Conservation (phyloP, 2,888 invertebrate species). For the Physocephala rufipes region DNA sequence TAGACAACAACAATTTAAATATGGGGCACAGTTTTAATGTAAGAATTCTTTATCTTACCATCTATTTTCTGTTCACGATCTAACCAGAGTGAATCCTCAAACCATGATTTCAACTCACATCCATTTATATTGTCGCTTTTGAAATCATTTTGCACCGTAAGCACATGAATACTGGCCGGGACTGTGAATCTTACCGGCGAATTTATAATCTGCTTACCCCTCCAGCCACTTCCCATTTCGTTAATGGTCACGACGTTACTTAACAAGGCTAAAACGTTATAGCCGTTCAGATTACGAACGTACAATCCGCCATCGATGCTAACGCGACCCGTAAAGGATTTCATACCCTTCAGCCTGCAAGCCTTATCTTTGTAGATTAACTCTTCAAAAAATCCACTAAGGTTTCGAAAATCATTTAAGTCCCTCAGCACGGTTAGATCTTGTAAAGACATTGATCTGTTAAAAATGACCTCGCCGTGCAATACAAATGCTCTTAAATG, state of each 20-base stretch:
- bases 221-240: constrained; percentile 44
- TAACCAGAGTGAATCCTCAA: constrained; percentile 64
- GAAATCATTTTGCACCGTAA: constrained; percentile 54
- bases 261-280: constrained; percentile 60
- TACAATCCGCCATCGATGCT: constrained; percentile 57
- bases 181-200: constrained; percentile 61
- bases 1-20: no score
- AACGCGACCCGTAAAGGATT: constrained; percentile 58
- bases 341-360: constrained; percentile 51
- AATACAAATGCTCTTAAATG: constrained; percentile 51
- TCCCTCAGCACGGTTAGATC: constrained; percentile 54
- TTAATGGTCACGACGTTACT: constrained; percentile 64
- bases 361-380: constrained; percentile 54
- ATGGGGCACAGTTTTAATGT: no score
- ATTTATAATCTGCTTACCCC: constrained; percentile 49
- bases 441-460: constrained; percentile 28
- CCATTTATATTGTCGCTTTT: constrained; percentile 59
- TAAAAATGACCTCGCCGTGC: constrained; percentile 50
- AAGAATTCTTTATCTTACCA: constrained; percentile 49
- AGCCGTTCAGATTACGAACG: constrained; percentile 57
- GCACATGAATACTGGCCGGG: constrained; percentile 53
- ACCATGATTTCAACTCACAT: constrained; percentile 64
- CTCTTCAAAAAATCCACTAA: constrained; percentile 54
- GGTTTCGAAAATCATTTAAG: constrained; percentile 51
- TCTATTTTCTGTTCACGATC: constrained; percentile 55